phyloP scores from a whole-genome alignment of 2,797 vertebrate species.

The Sphenopsis melanotis region DNA sequence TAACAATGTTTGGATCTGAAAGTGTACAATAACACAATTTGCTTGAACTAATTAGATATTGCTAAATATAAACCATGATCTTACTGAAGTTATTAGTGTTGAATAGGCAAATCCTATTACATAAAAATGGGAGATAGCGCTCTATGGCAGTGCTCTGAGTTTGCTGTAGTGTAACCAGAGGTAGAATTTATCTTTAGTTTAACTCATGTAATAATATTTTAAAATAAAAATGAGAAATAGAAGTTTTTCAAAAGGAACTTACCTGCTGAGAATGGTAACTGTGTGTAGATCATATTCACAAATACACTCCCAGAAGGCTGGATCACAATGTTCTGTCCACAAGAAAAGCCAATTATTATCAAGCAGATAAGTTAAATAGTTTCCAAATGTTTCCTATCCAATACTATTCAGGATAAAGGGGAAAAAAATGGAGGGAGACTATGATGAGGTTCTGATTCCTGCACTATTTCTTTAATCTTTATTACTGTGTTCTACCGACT shows the following conservation, averaged over 20 bases:
- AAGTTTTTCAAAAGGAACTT: neutral
- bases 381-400: neutral
- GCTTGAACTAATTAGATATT: neutral
- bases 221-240: neutral
- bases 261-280: constrained; percentile 85
- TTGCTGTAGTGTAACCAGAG: neutral
- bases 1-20: neutral
- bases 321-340: constrained; percentile 77
- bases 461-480: neutral
- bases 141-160: neutral
- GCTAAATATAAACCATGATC: neutral
- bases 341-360: neutral
- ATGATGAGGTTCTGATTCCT: neutral
- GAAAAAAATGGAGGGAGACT: neutral
- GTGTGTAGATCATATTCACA: constrained; percentile 82
- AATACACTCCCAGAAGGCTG: constrained; percentile 81
- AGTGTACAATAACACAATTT: neutral
- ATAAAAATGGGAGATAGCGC: neutral
- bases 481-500: neutral
- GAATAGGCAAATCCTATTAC: neutral
- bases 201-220: neutral
- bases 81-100: neutral
- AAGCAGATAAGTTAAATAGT: neutral
- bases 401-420: neutral
- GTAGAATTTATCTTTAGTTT: neutral